Conservation (phyloP, 2,888 invertebrate genomes). For the Melanostoma scalare region DNA sequence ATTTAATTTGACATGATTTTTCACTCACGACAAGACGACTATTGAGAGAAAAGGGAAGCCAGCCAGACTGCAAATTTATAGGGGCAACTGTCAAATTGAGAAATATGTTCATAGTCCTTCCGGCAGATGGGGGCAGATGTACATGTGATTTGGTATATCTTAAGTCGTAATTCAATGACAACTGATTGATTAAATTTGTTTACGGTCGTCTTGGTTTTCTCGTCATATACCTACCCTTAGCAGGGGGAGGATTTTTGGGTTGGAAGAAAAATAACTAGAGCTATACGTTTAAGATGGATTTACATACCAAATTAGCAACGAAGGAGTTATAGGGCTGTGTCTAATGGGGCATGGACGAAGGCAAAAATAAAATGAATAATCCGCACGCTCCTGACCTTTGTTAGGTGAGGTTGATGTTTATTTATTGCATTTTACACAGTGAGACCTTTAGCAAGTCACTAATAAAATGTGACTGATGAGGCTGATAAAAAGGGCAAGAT, state of each 20-base stretch:
- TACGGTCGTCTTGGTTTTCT: slow-evolving; percentile 43
- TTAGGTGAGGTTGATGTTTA: slow-evolving; percentile 28
- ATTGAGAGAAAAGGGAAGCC: neutral
- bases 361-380: slow-evolving; percentile 42
- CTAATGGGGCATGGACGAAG: neutral
- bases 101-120: slow-evolving; percentile 35
- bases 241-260: neutral
- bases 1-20: slow-evolving; percentile 72
- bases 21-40: slow-evolving; percentile 48
- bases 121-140: slow-evolving; percentile 21
- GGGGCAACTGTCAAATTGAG: slow-evolving; percentile 39
- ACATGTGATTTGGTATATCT: slow-evolving; percentile 34
- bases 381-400: slow-evolving; percentile 51
- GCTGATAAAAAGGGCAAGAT: slow-evolving; percentile 30
- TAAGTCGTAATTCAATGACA: slow-evolving; percentile 50
- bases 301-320: slow-evolving; percentile 45
- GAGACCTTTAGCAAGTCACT: slow-evolving; percentile 8
- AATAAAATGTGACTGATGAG: slow-evolving; percentile 25
- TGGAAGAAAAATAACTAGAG: slow-evolving; percentile 31
- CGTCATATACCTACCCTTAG: slow-evolving; percentile 8
- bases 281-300: slow-evolving; percentile 59
- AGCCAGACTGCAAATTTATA: neutral
- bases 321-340: neutral
- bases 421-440: slow-evolving; percentile 48
- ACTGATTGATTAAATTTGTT: slow-evolving; percentile 66